Conservation (phyloP, 2,888 invertebrate species). For the Alentia gelatinosa region DNA sequence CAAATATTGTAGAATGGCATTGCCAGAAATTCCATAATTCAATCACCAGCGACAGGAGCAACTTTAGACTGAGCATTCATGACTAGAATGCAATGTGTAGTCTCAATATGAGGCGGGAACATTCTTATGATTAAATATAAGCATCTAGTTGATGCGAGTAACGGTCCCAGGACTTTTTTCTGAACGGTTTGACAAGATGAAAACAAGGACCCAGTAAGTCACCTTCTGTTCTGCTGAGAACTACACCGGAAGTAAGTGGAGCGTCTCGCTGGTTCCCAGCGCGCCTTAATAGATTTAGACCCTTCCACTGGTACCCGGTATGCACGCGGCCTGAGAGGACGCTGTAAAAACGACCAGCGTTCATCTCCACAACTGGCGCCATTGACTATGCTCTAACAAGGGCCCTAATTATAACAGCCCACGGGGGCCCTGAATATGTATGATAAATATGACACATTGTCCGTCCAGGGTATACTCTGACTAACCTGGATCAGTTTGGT, state of each 20-base stretch:
- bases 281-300: constrained; percentile 26
- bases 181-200: too few species aligned
- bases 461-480: neutral
- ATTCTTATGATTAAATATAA: too few species aligned
- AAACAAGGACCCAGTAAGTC: too few species aligned
- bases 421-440: constrained; percentile 30
- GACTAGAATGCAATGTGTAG: too few species aligned
- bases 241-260: neutral
- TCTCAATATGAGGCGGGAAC: too few species aligned
- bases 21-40: too few species aligned
- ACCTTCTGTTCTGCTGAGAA: too few species aligned
- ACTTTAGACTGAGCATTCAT: too few species aligned
- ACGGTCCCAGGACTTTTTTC: too few species aligned
- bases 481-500: neutral
- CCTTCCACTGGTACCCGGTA: neutral
- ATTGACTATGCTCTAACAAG: constrained; percentile 36
- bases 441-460: constrained; percentile 16
- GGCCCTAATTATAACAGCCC: constrained; percentile 44
- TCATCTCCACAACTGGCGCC: neutral
- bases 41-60: too few species aligned
- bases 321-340: neutral
- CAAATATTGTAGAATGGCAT: too few species aligned
- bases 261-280: neutral
- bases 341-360: neutral
- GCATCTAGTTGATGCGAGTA: too few species aligned